Base-by-base conservation (phyloP, 2,888 invertebrate genomes). In the Pimpla rufipes region DNA sequence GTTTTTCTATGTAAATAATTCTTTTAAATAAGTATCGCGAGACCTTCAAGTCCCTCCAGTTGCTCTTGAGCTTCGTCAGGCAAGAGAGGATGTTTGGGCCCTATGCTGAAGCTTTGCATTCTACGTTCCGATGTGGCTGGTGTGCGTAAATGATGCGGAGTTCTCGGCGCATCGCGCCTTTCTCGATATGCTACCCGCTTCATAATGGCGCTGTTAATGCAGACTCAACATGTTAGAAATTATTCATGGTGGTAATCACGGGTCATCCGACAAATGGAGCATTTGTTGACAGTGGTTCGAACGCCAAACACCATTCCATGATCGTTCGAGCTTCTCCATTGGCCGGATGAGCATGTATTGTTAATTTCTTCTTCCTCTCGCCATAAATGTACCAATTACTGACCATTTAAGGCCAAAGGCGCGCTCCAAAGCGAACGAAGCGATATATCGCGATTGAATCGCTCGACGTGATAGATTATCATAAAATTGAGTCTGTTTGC, bases 31-130 rank as follows among this genome's bases (percentile, higher is more conserved):
- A 23, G 13, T 45, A 57, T 29, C 8, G n/a, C 29, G 47, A 40
- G 81, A 83, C 85, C 84, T 84, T 81, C 52, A 18, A 83, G 73
- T 13, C 73, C 80, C 71, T 81, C 68, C 21, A 83, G 77, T n/a
- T 77, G 83, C 59, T 55, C 79, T n/a, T 70, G 55, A 35, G 73
- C 68, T 64, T 77, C 57, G 0, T 75, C 64, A 1, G 16, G 13
- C 1, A 57, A 57, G 0, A 23, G 64, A 37, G 40, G 45, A 11
- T 75, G 74, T 45, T 71, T 80, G 0, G 84, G 79, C 10, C 85
- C 83, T 21, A 85, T 23, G 59, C 74, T 83, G 29, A 86, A 86
- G 7, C 74, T 67, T 18, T 70, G 73, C 52, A 62, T 37, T 37
- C 73, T 71, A 16, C 68, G 73, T 45, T 77, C 83, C 21, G 68